These are phyloP conservation scores for Marcusenius ussheri DNA, from an alignment of 2,113 vertebrate genomes.

Conservation along the genomic window DNA sequence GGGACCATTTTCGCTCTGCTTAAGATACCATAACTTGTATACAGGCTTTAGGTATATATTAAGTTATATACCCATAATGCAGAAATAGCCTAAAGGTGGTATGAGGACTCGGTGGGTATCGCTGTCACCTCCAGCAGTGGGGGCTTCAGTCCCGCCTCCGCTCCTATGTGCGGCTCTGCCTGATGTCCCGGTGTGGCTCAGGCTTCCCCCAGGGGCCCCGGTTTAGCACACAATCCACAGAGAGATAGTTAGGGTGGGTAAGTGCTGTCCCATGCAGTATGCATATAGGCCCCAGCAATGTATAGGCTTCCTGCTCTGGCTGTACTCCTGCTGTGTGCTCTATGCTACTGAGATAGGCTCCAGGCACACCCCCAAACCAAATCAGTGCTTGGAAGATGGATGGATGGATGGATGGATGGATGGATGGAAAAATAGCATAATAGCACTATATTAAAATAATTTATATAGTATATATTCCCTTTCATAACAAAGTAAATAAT, in stretches of 20 bases:
- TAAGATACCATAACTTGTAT: not conserved
- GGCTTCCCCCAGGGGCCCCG: not conserved
- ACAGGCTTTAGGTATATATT: not conserved
- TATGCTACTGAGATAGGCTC: not conserved
- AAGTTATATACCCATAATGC: not conserved
- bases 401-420: not conserved
- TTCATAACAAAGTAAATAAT: not conserved
- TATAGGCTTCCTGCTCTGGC: not conserved
- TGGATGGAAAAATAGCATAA: not conserved
- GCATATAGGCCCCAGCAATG: not conserved
- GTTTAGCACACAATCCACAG: not conserved
- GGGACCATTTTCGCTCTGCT: not conserved
- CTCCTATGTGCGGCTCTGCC: not conserved
- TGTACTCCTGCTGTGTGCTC: not conserved
- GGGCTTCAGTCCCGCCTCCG: not conserved
- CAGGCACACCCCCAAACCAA: not conserved
- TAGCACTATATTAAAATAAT: not conserved
- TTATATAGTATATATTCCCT: not conserved
- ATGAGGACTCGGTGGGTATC: not conserved
- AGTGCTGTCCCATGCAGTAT: not conserved
- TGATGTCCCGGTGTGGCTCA: not conserved
- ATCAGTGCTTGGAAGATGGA: not conserved
- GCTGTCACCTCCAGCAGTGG: not conserved
- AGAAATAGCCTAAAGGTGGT: not conserved
- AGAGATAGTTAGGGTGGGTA: not conserved